phyloP scores from a whole-genome alignment of 2,113 vertebrate genomes.

The Myiozetetes cayanensis region DNA sequence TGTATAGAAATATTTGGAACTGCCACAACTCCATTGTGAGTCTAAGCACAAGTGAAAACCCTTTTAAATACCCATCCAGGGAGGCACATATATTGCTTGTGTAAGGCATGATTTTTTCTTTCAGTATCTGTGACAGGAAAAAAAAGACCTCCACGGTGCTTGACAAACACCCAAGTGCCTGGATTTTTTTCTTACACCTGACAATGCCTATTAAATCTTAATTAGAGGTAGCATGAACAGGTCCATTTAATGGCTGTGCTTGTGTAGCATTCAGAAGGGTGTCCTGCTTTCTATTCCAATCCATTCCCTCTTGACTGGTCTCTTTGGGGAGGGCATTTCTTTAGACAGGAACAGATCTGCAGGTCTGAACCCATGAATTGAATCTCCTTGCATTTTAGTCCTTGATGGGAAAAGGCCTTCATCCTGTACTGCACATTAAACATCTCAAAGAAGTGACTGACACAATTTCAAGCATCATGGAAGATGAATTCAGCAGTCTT shows the following conservation, averaged over 20 bases:
- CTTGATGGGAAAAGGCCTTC: background rate
- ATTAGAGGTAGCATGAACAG: background rate
- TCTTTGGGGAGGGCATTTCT: background rate
- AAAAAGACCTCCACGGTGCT: background rate
- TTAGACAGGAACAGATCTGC: background rate
- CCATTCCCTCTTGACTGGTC: background rate
- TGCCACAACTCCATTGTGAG: background rate
- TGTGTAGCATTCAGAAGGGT: background rate
- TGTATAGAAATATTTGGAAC: background rate
- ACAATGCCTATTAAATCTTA: background rate
- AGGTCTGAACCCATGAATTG: background rate
- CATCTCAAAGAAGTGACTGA: background rate
- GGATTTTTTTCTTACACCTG: background rate
- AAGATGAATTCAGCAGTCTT: background rate
- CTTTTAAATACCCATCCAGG: background rate
- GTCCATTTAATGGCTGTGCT: fast-evolving
- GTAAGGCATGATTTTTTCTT: background rate
- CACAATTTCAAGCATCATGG: background rate
- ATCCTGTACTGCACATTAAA: background rate
- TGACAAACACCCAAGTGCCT: background rate
- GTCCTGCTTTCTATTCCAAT: background rate
- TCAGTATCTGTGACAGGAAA: background rate
- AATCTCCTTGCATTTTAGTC: background rate
- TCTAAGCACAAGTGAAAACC: background rate
- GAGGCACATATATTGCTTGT: background rate